Conservation (phyloP, 2,113 vertebrate genomes). For the Rhinichthys klamathensis region DNA sequence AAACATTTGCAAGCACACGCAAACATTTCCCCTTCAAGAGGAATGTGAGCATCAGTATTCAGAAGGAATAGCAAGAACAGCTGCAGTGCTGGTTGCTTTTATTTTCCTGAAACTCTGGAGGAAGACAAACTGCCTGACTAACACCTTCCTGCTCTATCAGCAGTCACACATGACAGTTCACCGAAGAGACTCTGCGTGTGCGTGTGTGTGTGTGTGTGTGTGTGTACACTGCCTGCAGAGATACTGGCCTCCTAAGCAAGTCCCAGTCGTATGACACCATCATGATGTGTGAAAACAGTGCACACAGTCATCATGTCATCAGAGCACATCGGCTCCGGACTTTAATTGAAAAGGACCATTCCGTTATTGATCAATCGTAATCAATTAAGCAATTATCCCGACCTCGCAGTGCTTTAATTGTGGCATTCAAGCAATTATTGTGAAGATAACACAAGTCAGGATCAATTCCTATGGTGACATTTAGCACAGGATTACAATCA, state of each 20-base stretch:
- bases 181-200: neutral
- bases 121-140: neutral
- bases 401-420: neutral
- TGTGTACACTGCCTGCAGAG: neutral
- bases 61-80: neutral
- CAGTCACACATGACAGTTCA: slow-evolving; percentile 20
- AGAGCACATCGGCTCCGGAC: neutral
- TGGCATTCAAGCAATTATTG: slow-evolving; percentile 9
- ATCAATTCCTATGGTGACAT: neutral
- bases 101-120: neutral
- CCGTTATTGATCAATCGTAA: neutral
- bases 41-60: neutral
- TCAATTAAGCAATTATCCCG: slow-evolving; percentile 33
- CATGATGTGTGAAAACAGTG: neutral
- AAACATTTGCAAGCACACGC: neutral
- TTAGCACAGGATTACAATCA: neutral
- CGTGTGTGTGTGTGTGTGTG: neutral
- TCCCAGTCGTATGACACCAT: neutral
- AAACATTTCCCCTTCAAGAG: neutral
- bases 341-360: neutral
- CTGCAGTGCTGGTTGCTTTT: neutral
- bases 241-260: slow-evolving; percentile 1
- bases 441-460: neutral
- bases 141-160: slow-evolving; percentile 14
- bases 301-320: neutral